Conservation (phyloP, 2,113 vertebrate species). For the Panthera tigris region DNA sequence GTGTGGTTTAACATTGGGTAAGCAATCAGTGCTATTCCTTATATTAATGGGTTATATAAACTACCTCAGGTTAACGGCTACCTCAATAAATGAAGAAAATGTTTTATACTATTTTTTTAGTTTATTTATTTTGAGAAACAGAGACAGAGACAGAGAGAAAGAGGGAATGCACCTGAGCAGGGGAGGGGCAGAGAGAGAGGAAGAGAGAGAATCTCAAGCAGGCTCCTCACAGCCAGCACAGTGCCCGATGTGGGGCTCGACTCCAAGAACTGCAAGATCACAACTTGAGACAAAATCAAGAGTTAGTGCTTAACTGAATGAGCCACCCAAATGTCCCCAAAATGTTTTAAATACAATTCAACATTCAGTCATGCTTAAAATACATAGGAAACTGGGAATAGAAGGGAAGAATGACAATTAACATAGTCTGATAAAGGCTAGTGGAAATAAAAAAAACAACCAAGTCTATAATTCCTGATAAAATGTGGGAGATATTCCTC, state of each 20-base stretch:
- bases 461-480: not conserved
- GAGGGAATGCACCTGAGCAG: too few species aligned
- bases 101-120: not conserved
- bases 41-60: not conserved
- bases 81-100: not conserved
- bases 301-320: too few species aligned
- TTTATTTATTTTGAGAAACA: too few species aligned
- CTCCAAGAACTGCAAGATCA: too few species aligned
- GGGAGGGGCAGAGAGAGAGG: too few species aligned
- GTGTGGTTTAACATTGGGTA: not conserved
- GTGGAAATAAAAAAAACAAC: not conserved
- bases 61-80: not conserved
- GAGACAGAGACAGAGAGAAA: too few species aligned
- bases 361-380: not conserved
- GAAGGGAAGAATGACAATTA: not conserved
- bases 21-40: not conserved
- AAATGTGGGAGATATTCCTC: not conserved
- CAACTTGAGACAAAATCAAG: too few species aligned
- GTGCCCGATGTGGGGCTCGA: too few species aligned
- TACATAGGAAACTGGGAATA: not conserved
- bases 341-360: not conserved
- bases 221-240: too few species aligned
- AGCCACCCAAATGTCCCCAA: not conserved
- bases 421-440: not conserved
- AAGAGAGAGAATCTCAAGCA: too few species aligned